Base-by-base conservation (phyloP, 2,113 vertebrate species). In the Entomyzon cyanotis region DNA sequence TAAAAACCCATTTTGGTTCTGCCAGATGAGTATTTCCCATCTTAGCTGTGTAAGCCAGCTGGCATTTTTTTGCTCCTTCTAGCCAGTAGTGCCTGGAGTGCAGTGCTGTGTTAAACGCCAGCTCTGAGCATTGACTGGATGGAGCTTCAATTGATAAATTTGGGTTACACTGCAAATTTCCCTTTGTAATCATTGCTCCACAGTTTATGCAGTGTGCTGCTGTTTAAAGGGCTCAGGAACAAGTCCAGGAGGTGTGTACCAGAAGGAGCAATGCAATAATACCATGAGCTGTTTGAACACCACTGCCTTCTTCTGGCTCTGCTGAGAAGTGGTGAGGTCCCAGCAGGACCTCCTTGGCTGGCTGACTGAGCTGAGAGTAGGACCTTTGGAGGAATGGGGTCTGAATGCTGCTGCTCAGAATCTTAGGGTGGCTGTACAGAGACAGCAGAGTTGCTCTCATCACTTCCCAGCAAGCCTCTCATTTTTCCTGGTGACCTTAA, bases 31-130 rank as follows among this genome's bases (percentile, higher is more conserved):
- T 30, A 8, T 75, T 91, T 95, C 63, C 67, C 55, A 64, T 76
- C 42, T 58, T 87, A 65, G 87, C n/a, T 89, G 28, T 28, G 65
- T 39, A 60, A 91, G 65, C 89, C 96, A 94, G 89, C 84, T 89
- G 89, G 87, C 81, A 91, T 73, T 59, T 77, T 17, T 92, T 81
- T 89, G 76, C 84, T 93, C 84, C 42, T 76, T 30, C 47, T 46
- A 84, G 62, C 41, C 83, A 83, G 62, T 69, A 69, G 78, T 76
- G 87, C 75, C 81, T 96, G 87, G 87, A 94, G 70, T 37, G 37
- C 23, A 83, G 59, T 12, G 10, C 59, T 42, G 21, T 3, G 11
- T 73, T 47, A 80, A 84, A 73, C 3, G 42, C 84, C 89, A 87
- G 4, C 70, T 83, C 50, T 85, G 62, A 83, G 24, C 1, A 1